Percentiles rank a stretch among this genome's conserved stretches.
Conservation (phyloP, 2,888 invertebrate genomes). For the Polyommatus iphigenia region DNA sequence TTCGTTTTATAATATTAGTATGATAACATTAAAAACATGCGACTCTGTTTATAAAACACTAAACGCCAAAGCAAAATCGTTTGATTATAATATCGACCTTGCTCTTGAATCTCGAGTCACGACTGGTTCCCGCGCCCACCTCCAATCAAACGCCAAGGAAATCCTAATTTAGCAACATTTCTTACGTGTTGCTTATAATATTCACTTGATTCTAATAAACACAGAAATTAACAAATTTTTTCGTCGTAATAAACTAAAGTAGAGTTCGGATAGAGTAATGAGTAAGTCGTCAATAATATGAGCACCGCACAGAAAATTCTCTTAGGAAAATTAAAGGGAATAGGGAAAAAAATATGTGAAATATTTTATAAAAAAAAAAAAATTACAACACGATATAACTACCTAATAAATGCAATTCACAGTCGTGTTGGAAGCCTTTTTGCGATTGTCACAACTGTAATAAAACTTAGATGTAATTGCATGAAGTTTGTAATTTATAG, state of each 20-base stretch:
- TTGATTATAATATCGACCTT: conserved; percentile 54
- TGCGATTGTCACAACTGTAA: neutral
- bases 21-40: too few relatives aligned
- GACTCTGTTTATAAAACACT: neutral
- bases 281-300: too few relatives aligned
- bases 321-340: too few relatives aligned
- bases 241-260: neutral
- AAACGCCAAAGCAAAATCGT: conserved; percentile 33
- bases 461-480: neutral
- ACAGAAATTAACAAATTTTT: neutral
- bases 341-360: too few relatives aligned
- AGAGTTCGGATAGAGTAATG: neutral
- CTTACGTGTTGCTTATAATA: neutral
- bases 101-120: conserved; percentile 57
- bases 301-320: too few relatives aligned
- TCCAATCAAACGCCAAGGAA: conserved; percentile 34
- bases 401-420: neutral
- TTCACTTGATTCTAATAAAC: neutral
- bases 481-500: neutral
- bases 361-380: neutral
- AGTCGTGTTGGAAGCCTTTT: neutral
- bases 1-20: too few relatives aligned
- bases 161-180: neutral
- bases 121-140: conserved; percentile 70
- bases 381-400: neutral